Conservation (phyloP, 2,888 invertebrate genomes). For the Chloroclysta siterata region DNA sequence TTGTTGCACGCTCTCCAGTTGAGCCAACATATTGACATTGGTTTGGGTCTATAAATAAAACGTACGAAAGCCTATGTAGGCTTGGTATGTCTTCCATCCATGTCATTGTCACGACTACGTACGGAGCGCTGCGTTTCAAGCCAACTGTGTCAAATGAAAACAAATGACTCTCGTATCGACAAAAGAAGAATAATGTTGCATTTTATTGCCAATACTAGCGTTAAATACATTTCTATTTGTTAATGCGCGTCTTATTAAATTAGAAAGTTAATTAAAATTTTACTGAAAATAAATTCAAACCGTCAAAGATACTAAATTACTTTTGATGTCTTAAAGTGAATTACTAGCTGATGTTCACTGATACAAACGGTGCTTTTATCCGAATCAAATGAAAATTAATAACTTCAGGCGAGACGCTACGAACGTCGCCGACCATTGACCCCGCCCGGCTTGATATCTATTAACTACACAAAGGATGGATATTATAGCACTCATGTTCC, state of each 20-base stretch:
- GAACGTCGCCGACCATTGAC: constrained; percentile 57
- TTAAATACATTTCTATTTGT: not conserved
- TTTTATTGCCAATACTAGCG: constrained; percentile 15
- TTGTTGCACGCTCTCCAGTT: constrained; percentile 1
- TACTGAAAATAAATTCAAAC: not conserved
- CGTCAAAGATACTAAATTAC: not conserved
- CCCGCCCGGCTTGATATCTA: constrained; percentile 59
- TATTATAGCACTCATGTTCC: constrained; percentile 42
- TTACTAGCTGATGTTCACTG: constrained; percentile 42
- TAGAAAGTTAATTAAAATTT: not conserved
- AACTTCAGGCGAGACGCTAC: constrained; percentile 51
- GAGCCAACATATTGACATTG: constrained; percentile 21
- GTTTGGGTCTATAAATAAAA: constrained; percentile 26
- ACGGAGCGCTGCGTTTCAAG: constrained; percentile 47
- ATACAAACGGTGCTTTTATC: constrained; percentile 56
- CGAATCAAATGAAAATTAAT: constrained; percentile 74
- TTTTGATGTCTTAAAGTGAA: constrained; percentile 8
- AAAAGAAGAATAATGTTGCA: constrained; percentile 32
- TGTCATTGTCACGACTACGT: constrained; percentile 40
- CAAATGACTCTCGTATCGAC: constrained; percentile 63
- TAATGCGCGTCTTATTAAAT: not conserved
- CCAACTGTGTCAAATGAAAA: constrained; percentile 72
- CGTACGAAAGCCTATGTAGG: constrained; percentile 22
- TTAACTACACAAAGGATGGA: constrained; percentile 36
- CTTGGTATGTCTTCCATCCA: constrained; percentile 28